Conservation (phyloP, 1,140 invertebrate genomes). For the Aleiodes sp. region DNA sequence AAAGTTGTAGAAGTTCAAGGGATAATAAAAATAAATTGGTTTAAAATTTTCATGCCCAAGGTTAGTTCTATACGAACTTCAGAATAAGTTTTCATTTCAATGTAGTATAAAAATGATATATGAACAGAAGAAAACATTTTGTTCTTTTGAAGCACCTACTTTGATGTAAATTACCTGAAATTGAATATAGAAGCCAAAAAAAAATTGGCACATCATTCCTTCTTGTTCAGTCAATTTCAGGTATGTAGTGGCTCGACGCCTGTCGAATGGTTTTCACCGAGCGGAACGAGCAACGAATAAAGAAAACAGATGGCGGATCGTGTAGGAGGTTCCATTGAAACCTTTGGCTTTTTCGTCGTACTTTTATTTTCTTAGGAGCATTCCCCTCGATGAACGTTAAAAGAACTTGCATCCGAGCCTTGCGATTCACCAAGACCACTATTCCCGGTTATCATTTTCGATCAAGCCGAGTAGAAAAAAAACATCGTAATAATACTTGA, state of each 20-base stretch:
- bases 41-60: too few relatives aligned
- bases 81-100: too few relatives aligned
- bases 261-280: background rate
- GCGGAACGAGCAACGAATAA: background rate
- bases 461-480: too few relatives aligned
- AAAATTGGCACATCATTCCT: background rate
- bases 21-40: too few relatives aligned
- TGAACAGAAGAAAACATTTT: too few relatives aligned
- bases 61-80: too few relatives aligned
- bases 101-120: too few relatives aligned
- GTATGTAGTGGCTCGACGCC: background rate
- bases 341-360: background rate
- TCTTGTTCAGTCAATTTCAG: background rate
- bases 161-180: background rate
- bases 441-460: too few relatives aligned
- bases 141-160: background rate
- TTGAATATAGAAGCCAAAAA: background rate
- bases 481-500: too few relatives aligned
- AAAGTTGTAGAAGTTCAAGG: too few relatives aligned
- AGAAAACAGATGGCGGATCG: background rate
- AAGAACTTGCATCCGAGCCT: background rate
- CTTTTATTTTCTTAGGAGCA: background rate
- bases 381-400: background rate
- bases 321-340: background rate
- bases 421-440: too few relatives aligned